phyloP scores from a whole-genome alignment of 1,140 invertebrate genomes.

The Piezodorus guildinii region DNA sequence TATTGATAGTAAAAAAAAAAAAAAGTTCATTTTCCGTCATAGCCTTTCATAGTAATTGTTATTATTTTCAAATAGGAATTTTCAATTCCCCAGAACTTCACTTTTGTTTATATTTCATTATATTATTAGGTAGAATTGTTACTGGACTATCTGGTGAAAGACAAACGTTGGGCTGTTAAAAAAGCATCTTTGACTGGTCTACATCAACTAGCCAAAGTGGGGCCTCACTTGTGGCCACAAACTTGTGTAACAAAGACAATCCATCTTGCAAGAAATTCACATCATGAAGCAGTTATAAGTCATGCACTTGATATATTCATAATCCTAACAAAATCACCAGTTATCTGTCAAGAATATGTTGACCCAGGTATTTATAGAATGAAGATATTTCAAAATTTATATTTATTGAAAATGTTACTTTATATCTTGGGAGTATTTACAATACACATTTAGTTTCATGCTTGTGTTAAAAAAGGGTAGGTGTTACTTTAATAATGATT shows the following conservation, averaged over 20 bases:
- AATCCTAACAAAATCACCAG: conserved; percentile 42
- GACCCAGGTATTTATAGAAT: conserved; percentile 30
- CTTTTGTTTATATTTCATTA: too few species aligned
- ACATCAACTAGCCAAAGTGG: conserved; percentile 56
- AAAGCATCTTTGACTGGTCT: conserved; percentile 61
- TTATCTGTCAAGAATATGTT: conserved; percentile 41
- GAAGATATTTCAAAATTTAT: too few species aligned
- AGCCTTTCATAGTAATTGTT: too few species aligned
- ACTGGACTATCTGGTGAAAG: conserved; percentile 43
- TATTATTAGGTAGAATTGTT: conserved; percentile 41
- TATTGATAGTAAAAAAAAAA: too few species aligned
- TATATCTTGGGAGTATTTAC: too few species aligned
- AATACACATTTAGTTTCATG: too few species aligned
- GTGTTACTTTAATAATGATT: too few species aligned
- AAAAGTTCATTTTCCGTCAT: too few species aligned
- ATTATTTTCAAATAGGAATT: too few species aligned
- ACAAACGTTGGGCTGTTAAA: conserved; percentile 59
- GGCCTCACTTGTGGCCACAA: conserved; percentile 71
- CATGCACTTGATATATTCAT: conserved; percentile 39
- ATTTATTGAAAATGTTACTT: too few species aligned
- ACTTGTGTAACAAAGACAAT: conserved; percentile 52
- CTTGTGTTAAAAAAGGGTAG: too few species aligned
- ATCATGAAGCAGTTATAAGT: conserved; percentile 32
- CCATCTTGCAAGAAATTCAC: conserved; percentile 37
- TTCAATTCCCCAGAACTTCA: too few species aligned